These are phyloP conservation scores for Dreissena polymorpha DNA, from an alignment of 1,140 invertebrate species.

Conservation along the genomic window DNA sequence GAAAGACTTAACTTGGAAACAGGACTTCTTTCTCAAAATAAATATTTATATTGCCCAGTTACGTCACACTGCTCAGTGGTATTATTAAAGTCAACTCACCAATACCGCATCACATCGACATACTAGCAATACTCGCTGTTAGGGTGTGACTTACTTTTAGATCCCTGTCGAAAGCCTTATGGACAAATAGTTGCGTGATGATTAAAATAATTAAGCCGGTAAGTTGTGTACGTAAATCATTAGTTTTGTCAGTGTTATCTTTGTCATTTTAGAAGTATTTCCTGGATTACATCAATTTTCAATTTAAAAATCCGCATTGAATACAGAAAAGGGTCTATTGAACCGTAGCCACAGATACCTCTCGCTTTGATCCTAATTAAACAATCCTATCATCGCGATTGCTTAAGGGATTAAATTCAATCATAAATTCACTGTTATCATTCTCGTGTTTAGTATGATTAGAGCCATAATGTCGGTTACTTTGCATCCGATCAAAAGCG, in stretches of 20 bases:
- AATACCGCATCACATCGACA: too few species aligned
- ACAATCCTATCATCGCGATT: constrained; percentile 23
- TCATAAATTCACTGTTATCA: constrained; percentile 36
- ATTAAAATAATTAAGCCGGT: background rate
- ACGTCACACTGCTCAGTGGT: too few species aligned
- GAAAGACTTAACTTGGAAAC: too few species aligned
- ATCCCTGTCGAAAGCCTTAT: background rate
- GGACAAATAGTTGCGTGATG: background rate
- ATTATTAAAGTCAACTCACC: too few species aligned
- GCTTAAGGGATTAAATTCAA: constrained; percentile 23
- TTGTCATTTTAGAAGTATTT: background rate
- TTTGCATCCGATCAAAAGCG: background rate
- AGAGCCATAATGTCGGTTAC: constrained; percentile 1
- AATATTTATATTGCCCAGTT: too few species aligned
- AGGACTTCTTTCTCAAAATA: too few species aligned
- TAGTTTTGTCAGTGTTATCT: background rate
- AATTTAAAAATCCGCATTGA: background rate
- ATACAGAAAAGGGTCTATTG: background rate
- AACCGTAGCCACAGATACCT: constrained; percentile 10
- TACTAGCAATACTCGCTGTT: too few species aligned
- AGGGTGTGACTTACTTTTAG: background rate
- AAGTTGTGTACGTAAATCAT: background rate
- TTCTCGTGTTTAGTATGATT: constrained; percentile 21
- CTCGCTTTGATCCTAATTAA: constrained; percentile 1
- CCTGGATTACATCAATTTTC: background rate